phyloP scores from a whole-genome alignment of 1,140 invertebrate species.

The Penaeus japonicus region DNA sequence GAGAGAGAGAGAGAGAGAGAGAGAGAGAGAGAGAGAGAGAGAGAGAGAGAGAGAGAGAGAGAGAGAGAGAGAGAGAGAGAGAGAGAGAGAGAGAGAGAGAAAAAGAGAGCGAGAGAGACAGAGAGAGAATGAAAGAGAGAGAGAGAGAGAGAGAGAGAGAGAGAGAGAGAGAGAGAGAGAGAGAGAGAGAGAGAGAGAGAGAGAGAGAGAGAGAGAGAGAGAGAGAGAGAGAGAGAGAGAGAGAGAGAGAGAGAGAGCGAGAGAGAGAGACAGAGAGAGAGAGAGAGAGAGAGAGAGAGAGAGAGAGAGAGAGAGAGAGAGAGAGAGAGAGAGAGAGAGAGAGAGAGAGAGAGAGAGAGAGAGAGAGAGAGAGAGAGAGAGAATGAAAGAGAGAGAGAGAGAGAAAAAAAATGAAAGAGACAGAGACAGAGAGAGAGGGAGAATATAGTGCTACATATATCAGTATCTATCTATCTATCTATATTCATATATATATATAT shows the following conservation, averaged over 20 bases:
- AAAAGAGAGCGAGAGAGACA: too few relatives aligned
- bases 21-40: too few relatives aligned
- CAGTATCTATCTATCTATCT: not conserved
- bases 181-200: conserved; percentile 21
- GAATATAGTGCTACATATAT: not conserved
- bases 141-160: conserved; percentile 6
- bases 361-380: too few relatives aligned
- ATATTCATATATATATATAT: conserved; percentile 1
- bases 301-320: not conserved
- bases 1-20: too few relatives aligned
- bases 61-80: too few relatives aligned
- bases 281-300: not conserved
- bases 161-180: conserved; percentile 19
- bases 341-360: not conserved
- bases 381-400: not conserved
- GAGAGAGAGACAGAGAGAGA: not conserved
- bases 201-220: not conserved
- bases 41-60: too few relatives aligned
- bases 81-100: too few relatives aligned
- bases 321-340: too few relatives aligned
- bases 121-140: not conserved
- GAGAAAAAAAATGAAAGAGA: too few relatives aligned
- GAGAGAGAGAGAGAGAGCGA: not conserved
- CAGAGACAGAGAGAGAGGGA: not conserved
- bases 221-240: not conserved